phyloP scores from a whole-genome alignment of 2,113 vertebrate species.

The Salvator merianae region DNA sequence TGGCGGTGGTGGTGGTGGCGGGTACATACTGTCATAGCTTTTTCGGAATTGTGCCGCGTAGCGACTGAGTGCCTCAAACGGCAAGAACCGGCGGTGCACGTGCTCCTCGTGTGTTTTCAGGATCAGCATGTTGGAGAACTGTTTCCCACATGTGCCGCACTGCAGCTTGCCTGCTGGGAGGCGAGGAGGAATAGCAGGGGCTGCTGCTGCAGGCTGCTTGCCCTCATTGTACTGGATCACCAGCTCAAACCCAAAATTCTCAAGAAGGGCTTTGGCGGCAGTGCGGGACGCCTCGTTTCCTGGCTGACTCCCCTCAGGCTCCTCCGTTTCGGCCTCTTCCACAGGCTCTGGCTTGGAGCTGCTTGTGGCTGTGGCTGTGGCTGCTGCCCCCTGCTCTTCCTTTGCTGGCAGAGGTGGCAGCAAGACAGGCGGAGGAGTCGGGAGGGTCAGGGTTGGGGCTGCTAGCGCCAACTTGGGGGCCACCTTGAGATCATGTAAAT shows the following conservation, averaged over 20 bases:
- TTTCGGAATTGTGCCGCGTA: constrained; percentile 72
- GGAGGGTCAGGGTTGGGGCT: constrained; percentile 59
- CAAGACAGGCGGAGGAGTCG: constrained; percentile 31
- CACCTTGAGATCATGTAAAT: constrained; percentile 72
- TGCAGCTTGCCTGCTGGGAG: constrained; percentile 65
- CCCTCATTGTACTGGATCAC: constrained; percentile 76
- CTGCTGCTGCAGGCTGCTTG: constrained; percentile 51
- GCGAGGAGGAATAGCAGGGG: constrained; percentile 34
- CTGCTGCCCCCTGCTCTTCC: constrained; percentile 15
- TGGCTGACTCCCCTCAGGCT: constrained; percentile 6
- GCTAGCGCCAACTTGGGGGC: constrained; percentile 65
- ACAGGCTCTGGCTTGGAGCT: constrained; percentile 29
- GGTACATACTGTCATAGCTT: constrained; percentile 73
- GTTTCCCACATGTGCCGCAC: constrained; percentile 69
- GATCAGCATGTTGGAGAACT: constrained; percentile 76
- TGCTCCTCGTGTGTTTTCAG: constrained; percentile 76
- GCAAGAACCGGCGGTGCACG: constrained; percentile 70
- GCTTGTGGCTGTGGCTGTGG: constrained; percentile 38
- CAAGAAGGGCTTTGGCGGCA: constrained; percentile 69
- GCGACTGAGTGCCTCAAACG: constrained; percentile 71
- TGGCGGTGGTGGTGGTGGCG: background rate
- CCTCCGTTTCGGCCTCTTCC: constrained; percentile 49
- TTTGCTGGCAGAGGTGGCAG: constrained; percentile 40
- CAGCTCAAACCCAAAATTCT: constrained; percentile 75
- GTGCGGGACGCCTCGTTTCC: constrained; percentile 61